A percentile compares a stretch with the other conserved stretches of the same genome.
These are phyloP conservation scores for Cephus rjabovi DNA, from an alignment of 2,888 invertebrate species.

Conservation along the genomic window DNA sequence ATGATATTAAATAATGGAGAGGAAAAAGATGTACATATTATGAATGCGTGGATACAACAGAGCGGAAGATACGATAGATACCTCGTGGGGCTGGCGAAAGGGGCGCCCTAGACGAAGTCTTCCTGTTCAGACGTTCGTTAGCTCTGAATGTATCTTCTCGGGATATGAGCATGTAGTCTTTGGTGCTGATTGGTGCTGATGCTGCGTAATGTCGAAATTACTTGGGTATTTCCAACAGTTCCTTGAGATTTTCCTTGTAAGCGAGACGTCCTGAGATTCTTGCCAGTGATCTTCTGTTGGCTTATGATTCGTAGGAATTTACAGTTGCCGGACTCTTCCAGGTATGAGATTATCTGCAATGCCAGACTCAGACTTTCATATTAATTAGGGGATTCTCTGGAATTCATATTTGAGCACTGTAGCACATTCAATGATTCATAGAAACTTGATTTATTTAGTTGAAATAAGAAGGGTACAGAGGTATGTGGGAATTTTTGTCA, in stretches of 20 bases:
- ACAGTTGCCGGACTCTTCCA: constrained; percentile 24
- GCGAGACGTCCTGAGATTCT: not conserved
- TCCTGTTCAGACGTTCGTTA: constrained; percentile 34
- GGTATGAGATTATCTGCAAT: constrained; percentile 20
- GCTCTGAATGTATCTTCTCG: constrained; percentile 26
- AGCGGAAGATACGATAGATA: constrained; percentile 1
- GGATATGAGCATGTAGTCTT: constrained; percentile 22
- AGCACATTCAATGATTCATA: too few species aligned
- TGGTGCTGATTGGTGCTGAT: constrained; percentile 35
- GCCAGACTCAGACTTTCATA: too few species aligned
- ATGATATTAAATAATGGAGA: too few species aligned
- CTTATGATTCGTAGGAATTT: constrained; percentile 37
- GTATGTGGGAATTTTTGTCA: too few species aligned
- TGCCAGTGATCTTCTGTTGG: constrained; percentile 13
- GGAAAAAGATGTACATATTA: too few species aligned
- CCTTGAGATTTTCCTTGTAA: not conserved
- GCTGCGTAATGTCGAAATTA: constrained; percentile 38
- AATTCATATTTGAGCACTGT: too few species aligned
- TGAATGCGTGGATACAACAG: not conserved
- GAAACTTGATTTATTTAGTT: too few species aligned
- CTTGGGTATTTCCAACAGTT: constrained; percentile 12
- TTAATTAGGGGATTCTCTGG: too few species aligned
- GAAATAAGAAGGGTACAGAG: too few species aligned
- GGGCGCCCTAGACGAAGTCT: constrained; percentile 26
- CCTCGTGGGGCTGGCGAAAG: constrained; percentile 25